phyloP scores from a whole-genome alignment of 2,797 vertebrate species.

The Trachops cirrhosus region DNA sequence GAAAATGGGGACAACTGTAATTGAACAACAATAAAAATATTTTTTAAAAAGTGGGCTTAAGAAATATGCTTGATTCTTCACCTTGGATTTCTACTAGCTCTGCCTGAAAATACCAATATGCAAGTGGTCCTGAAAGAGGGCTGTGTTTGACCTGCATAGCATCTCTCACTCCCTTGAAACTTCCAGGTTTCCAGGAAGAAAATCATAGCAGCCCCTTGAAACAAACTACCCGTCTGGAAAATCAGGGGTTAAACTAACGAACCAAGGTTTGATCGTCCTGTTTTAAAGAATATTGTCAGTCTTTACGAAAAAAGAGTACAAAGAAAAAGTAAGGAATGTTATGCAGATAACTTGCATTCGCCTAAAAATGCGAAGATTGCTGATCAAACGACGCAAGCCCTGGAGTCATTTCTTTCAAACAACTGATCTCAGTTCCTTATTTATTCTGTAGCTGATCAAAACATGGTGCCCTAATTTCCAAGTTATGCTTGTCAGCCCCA shows the following conservation, averaged over 20 bases:
- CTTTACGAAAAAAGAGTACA: slow-evolving; percentile 9
- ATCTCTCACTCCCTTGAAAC: not conserved
- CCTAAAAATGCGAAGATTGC: slow-evolving; percentile 63
- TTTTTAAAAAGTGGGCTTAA: not conserved
- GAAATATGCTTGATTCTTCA: not conserved
- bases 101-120: not conserved
- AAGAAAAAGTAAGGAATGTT: slow-evolving; percentile 51
- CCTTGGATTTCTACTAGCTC: not conserved
- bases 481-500: slow-evolving; percentile 67
- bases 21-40: no score
- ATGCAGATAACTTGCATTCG: slow-evolving; percentile 60
- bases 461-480: slow-evolving; percentile 70
- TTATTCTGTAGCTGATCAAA: slow-evolving; percentile 73
- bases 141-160: not conserved
- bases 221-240: not conserved
- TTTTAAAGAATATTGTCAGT: slow-evolving; percentile 22
- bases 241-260: slow-evolving; percentile 15
- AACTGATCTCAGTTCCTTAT: slow-evolving; percentile 66
- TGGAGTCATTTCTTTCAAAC: slow-evolving; percentile 68
- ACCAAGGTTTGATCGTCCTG: not conserved
- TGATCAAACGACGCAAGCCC: slow-evolving; percentile 70
- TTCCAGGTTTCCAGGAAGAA: not conserved
- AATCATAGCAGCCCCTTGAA: not conserved
- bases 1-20: no score
- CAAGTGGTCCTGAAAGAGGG: not conserved